phyloP scores from a whole-genome alignment of 2,113 vertebrate species.

The Sclerurus mexicanus region DNA sequence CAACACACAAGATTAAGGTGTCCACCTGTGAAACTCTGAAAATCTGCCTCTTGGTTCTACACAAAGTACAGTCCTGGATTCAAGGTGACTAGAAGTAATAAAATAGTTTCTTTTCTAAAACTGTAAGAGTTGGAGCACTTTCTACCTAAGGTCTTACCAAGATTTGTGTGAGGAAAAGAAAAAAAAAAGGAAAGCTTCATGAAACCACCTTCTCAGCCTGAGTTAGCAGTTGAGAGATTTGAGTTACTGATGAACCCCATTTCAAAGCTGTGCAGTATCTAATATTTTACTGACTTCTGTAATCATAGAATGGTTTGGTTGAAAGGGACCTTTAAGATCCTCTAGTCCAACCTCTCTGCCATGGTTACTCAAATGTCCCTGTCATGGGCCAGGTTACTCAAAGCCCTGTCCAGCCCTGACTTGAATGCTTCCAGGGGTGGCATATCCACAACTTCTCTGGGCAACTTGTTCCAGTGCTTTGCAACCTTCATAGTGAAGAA shows the following conservation, averaged over 20 bases:
- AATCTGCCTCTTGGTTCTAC: background rate
- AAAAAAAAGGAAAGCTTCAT: background rate
- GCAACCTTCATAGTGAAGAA: background rate
- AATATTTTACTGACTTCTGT: background rate
- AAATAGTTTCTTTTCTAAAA: background rate
- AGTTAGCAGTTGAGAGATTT: background rate
- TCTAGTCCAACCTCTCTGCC: background rate
- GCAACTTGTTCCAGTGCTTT: background rate
- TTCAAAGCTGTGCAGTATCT: background rate
- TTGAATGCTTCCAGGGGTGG: background rate
- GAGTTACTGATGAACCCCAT: background rate
- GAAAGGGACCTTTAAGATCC: background rate
- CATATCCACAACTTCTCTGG: background rate
- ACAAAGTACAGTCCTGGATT: background rate
- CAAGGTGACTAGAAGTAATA: background rate
- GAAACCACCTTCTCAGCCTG: background rate
- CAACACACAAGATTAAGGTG: background rate
- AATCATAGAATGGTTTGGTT: background rate
- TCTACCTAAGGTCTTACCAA: background rate
- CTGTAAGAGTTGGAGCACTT: background rate
- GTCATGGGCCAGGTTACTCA: background rate
- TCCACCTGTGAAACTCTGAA: background rate
- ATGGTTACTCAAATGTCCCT: background rate
- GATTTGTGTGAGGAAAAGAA: background rate
- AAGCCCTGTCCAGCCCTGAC: background rate